Evolutionary conservation across 2,888 invertebrate genomes (phyloP).

Genomic region (Diaperis boleti): DNA sequence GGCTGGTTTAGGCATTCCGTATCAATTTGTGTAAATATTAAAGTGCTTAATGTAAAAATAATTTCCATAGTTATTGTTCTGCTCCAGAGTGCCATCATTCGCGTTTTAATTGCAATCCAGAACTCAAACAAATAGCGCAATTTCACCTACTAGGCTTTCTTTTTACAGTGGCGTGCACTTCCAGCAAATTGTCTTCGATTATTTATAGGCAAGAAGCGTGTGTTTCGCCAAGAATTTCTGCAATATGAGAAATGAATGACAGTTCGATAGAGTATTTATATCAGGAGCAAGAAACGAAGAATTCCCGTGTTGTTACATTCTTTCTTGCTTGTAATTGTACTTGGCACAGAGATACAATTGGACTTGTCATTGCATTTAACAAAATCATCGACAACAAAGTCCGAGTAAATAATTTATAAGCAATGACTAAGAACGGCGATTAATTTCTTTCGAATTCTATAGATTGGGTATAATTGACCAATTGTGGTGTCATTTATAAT

Average conservation of each 20-base stretch:
- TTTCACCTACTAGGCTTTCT: background rate
- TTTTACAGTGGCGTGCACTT: background rate
- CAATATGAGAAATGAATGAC: conserved; percentile 42
- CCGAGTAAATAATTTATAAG: conserved; percentile 22
- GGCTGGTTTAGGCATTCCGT: no score
- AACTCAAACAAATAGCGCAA: background rate
- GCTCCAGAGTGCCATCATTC: conserved; percentile 13
- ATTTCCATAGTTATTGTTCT: conserved; percentile 22
- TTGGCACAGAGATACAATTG: conserved; percentile 39
- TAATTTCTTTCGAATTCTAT: conserved; percentile 42
- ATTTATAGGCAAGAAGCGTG: conserved; percentile 9
- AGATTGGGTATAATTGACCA: conserved; percentile 51
- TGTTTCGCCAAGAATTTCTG: conserved; percentile 27
- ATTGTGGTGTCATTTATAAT: conserved; percentile 52
- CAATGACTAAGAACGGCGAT: conserved; percentile 40
- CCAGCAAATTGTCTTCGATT: conserved; percentile 15
- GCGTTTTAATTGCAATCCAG: conserved; percentile 21
- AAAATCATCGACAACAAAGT: conserved; percentile 38
- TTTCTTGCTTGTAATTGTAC: conserved; percentile 47
- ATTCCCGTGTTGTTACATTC: conserved; percentile 47
- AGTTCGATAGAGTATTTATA: conserved; percentile 36
- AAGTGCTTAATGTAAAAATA: conserved; percentile 35
- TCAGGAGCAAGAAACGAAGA: conserved; percentile 40
- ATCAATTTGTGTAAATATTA: conserved; percentile 31
- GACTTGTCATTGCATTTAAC: conserved; percentile 47